These are phyloP conservation scores for Riparia riparia DNA, from an alignment of 2,113 vertebrate genomes.

Conservation along the genomic window DNA sequence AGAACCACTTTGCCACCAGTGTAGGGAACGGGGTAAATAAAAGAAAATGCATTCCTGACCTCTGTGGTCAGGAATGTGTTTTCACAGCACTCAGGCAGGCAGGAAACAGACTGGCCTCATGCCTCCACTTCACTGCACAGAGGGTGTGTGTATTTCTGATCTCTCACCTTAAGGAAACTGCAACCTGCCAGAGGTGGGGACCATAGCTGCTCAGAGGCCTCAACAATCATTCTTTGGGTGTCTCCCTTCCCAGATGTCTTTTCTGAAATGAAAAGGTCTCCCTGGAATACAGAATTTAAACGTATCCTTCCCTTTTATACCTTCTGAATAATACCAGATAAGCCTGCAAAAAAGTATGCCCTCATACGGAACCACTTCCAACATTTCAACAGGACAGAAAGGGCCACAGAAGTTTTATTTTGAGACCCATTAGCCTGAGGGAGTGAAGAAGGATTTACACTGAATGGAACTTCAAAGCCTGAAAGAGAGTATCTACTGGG, in stretches of 20 bases:
- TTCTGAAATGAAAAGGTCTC: background rate
- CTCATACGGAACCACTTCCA: background rate
- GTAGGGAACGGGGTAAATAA: background rate
- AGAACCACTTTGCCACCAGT: rapidly evolving
- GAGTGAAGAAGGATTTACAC: background rate
- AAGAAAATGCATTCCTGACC: background rate
- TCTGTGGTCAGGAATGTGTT: background rate
- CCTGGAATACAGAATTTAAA: background rate
- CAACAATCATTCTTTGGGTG: background rate
- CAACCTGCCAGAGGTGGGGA: background rate
- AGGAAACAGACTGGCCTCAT: background rate
- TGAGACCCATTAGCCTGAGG: background rate
- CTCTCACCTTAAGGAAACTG: background rate
- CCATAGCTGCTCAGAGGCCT: background rate
- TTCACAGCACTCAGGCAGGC: background rate
- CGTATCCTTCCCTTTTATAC: background rate
- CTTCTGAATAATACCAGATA: background rate
- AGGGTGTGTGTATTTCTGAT: background rate
- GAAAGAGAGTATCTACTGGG: background rate
- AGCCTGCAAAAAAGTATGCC: background rate
- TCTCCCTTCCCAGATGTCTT: background rate
- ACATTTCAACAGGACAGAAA: background rate
- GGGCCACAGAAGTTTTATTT: background rate
- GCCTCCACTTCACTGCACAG: background rate
- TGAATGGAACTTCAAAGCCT: background rate